phyloP scores from a whole-genome alignment of 2,113 vertebrate genomes.

The Eublepharis macularius region DNA sequence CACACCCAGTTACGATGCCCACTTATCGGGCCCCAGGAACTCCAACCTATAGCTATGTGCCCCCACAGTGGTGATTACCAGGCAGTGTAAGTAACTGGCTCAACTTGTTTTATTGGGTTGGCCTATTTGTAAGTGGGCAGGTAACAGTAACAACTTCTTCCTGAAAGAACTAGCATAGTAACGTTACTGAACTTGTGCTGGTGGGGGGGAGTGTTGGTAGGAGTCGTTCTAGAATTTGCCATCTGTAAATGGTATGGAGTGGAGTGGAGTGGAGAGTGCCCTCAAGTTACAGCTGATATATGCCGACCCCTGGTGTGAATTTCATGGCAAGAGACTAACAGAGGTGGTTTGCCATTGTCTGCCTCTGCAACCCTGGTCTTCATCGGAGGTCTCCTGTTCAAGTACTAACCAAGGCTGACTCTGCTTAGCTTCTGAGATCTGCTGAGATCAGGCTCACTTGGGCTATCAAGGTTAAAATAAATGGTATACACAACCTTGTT shows the following conservation, averaged over 20 bases:
- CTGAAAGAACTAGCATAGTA: neutral
- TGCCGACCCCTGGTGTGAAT: too few relatives aligned
- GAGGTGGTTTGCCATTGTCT: too few relatives aligned
- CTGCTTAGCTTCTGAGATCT: too few relatives aligned
- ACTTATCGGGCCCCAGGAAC: constrained; percentile 92
- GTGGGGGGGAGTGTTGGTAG: neutral
- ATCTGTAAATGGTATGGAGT: neutral
- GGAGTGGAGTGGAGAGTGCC: too few relatives aligned
- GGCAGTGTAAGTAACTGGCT: constrained; percentile 76
- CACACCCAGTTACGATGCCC: constrained; percentile 93
- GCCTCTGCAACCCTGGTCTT: too few relatives aligned
- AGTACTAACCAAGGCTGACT: too few relatives aligned
- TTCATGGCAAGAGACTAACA: too few relatives aligned
- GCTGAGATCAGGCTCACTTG: too few relatives aligned
- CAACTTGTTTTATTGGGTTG: neutral
- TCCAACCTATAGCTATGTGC: constrained; percentile 97
- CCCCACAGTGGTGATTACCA: constrained; percentile 93
- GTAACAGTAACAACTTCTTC: neutral
- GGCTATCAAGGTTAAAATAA: too few relatives aligned
- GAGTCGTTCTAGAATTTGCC: neutral
- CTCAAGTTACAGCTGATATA: too few relatives aligned
- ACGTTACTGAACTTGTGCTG: neutral
- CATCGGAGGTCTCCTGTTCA: too few relatives aligned
- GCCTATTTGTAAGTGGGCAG: neutral
- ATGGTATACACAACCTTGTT: neutral